Evolutionary conservation across 2,797 vertebrate species (phyloP).

Genomic region (Pagetopsis macropterus): DNA sequence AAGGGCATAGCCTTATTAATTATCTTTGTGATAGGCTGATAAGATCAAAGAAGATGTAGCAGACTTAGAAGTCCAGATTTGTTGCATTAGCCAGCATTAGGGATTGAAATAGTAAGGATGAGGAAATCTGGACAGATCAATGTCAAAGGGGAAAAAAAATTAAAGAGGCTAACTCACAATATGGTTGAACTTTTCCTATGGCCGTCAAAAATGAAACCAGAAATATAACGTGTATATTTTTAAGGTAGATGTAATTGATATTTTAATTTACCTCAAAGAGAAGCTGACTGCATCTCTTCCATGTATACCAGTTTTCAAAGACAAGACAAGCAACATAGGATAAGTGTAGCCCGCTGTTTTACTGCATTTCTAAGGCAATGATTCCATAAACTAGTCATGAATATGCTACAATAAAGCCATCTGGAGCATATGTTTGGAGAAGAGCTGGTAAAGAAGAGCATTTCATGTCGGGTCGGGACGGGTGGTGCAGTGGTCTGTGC

Average conservation of each 20-base stretch:
- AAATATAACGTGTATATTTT: not conserved
- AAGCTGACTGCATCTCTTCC: not conserved
- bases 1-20: constrained; percentile 51
- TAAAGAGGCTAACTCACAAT: not conserved
- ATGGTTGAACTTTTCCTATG: constrained; percentile 4
- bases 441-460: constrained; percentile 38
- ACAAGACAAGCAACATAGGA: constrained; percentile 1
- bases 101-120: constrained; percentile 30
- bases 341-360: constrained; percentile 18
- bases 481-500: no score
- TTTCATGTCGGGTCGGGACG: not conserved
- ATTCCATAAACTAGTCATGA: constrained; percentile 58
- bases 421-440: constrained; percentile 56
- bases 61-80: constrained; percentile 51
- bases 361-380: constrained; percentile 42
- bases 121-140: constrained; percentile 46
- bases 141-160: constrained; percentile 21
- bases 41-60: constrained; percentile 62
- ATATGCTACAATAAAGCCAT: constrained; percentile 51
- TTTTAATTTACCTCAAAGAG: not conserved
- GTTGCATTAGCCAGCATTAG: constrained; percentile 33
- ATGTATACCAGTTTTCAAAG: not conserved
- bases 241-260: not conserved
- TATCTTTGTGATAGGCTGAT: constrained; percentile 44
- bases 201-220: not conserved